Evolutionary conservation across 2,888 invertebrate species (phyloP).

Genomic region (Drosophila monieri): DNA sequence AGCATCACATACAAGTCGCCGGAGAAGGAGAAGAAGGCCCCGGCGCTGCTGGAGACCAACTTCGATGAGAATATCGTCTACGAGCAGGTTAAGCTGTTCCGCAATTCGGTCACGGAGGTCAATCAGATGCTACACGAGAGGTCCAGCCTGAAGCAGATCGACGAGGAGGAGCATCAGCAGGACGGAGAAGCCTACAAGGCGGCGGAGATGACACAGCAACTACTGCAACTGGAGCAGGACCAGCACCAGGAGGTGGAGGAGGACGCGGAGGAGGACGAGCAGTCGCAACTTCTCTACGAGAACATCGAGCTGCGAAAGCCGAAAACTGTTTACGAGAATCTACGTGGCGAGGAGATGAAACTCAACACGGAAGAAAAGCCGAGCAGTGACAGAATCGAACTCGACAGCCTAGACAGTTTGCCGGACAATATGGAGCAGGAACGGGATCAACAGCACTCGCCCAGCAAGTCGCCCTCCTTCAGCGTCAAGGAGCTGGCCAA

Average conservation of each 20-base stretch:
- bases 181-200: slow-evolving; percentile 51
- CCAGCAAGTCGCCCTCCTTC: slow-evolving; percentile 83
- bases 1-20: slow-evolving; percentile 90
- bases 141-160: slow-evolving; percentile 67
- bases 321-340: slow-evolving; percentile 82
- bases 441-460: slow-evolving; percentile 42
- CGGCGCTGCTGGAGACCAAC: slow-evolving; percentile 86
- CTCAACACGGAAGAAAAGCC: slow-evolving; percentile 42
- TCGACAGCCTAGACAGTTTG: slow-evolving; percentile 80
- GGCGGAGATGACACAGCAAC: slow-evolving; percentile 60
- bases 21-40: slow-evolving; percentile 74
- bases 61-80: slow-evolving; percentile 87
- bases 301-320: slow-evolving; percentile 83
- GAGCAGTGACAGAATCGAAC: slow-evolving; percentile 65
- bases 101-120: slow-evolving; percentile 90
- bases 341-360: slow-evolving; percentile 81
- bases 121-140: slow-evolving; percentile 86
- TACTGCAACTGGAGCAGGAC: slow-evolving; percentile 53
- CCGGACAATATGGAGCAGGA: slow-evolving; percentile 56
- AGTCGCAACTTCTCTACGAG: slow-evolving; percentile 81
- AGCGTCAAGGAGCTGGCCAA: slow-evolving; percentile 88
- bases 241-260: slow-evolving; percentile 52
- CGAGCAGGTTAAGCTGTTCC: slow-evolving; percentile 90
- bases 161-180: slow-evolving; percentile 65
- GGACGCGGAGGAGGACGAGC: slow-evolving; percentile 17